Conservation (phyloP, 2,797 vertebrate genomes). For the Parambassis ranga region DNA sequence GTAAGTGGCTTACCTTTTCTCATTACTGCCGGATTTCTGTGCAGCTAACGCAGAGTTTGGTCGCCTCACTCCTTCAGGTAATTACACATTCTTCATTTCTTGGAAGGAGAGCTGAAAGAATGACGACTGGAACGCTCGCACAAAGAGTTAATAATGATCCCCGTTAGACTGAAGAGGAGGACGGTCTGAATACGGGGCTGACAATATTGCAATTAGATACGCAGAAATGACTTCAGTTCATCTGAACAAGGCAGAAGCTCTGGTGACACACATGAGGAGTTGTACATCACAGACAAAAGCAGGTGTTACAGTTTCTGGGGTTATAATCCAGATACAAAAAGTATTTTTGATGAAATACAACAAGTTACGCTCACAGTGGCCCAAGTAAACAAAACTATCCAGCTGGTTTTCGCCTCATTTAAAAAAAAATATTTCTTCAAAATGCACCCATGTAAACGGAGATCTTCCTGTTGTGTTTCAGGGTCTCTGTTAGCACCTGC, state of each 20-base stretch:
- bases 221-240: neutral
- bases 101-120: conserved; percentile 9
- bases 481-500: too few relatives aligned
- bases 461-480: too few relatives aligned
- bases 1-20: conserved; percentile 60
- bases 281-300: neutral
- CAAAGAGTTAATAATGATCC: conserved; percentile 37
- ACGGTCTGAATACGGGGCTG: neutral
- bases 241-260: neutral
- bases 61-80: conserved; percentile 42
- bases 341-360: too few relatives aligned
- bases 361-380: too few relatives aligned
- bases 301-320: too few relatives aligned
- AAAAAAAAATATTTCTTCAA: too few relatives aligned
- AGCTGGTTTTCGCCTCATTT: too few relatives aligned
- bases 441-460: too few relatives aligned
- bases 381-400: too few relatives aligned
- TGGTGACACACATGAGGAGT: neutral
- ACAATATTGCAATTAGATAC: neutral
- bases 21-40: conserved; percentile 55
- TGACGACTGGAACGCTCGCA: conserved; percentile 15
- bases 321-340: too few relatives aligned
- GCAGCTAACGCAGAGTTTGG: conserved; percentile 24
- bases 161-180: neutral
- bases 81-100: conserved; percentile 56